Conservation (phyloP, 2,797 vertebrate species). For the Onychomys arenicola region DNA sequence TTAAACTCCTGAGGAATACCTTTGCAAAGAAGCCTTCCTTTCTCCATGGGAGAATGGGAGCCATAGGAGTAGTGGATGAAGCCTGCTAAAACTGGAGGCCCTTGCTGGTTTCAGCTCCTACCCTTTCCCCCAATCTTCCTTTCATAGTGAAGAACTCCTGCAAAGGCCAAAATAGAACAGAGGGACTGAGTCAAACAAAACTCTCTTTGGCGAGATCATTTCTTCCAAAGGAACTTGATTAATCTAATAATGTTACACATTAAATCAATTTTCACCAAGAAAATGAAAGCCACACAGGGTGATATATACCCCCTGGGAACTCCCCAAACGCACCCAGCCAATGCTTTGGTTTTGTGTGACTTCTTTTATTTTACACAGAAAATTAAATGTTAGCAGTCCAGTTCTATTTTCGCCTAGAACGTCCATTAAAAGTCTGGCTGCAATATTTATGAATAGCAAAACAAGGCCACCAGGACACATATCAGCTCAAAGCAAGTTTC, state of each 20-base stretch:
- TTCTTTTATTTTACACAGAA: constrained; percentile 81
- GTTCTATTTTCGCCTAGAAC: constrained; percentile 87
- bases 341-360: constrained; percentile 47
- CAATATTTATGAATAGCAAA: constrained; percentile 91
- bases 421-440: constrained; percentile 87
- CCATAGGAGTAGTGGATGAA: not conserved
- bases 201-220: constrained; percentile 47
- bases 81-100: not conserved
- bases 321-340: constrained; percentile 41
- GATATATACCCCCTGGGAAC: constrained; percentile 46
- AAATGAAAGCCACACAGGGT: constrained; percentile 75
- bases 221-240: constrained; percentile 73
- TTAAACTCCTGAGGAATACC: not conserved
- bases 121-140: not conserved
- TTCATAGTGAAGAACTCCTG: not conserved
- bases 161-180: not conserved
- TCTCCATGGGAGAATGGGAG: not conserved
- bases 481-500: constrained; percentile 81
- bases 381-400: constrained; percentile 86
- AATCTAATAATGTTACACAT: constrained; percentile 71
- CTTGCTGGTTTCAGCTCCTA: fast-evolving
- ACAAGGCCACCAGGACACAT: constrained; percentile 88
- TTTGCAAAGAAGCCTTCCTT: not conserved
- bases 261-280: constrained; percentile 77
- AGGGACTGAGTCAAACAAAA: not conserved